Conservation (phyloP, 2,113 vertebrate species). For the Dasyornis broadbenti region DNA sequence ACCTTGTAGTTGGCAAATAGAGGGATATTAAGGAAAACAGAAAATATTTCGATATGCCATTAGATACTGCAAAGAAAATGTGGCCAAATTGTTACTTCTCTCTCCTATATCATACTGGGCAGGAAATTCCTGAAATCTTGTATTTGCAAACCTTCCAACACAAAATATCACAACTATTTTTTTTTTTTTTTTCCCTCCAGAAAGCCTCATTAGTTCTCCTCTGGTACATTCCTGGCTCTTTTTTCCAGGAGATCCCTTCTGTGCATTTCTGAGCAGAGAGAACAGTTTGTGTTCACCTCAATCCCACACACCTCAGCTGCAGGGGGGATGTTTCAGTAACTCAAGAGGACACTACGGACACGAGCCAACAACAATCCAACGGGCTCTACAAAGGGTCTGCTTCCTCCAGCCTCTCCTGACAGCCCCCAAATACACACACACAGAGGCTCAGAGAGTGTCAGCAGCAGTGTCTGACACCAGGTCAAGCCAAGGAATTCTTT, state of each 20-base stretch:
- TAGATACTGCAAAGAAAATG: background rate
- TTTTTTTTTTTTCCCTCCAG: background rate
- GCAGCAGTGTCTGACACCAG: background rate
- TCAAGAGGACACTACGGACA: background rate
- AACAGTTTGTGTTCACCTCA: slow-evolving; percentile 17
- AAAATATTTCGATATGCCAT: slow-evolving; percentile 20
- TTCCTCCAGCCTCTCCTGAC: background rate
- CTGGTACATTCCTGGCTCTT: background rate
- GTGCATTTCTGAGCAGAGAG: background rate
- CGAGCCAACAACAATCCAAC: background rate
- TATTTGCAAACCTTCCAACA: background rate
- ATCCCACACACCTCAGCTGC: background rate
- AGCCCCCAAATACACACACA: background rate
- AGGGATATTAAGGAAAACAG: background rate
- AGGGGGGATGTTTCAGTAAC: background rate
- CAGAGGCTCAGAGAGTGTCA: background rate
- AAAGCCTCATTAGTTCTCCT: background rate
- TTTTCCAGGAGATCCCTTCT: background rate
- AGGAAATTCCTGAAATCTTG: background rate
- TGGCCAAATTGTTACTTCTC: background rate
- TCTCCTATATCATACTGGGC: background rate
- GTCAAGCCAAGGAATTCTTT: background rate
- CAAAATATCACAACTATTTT: background rate
- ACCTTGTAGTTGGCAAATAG: slow-evolving; percentile 23
- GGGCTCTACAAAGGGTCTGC: background rate